Conservation (phyloP, 1,140 invertebrate species). For the Idris sp. region DNA sequence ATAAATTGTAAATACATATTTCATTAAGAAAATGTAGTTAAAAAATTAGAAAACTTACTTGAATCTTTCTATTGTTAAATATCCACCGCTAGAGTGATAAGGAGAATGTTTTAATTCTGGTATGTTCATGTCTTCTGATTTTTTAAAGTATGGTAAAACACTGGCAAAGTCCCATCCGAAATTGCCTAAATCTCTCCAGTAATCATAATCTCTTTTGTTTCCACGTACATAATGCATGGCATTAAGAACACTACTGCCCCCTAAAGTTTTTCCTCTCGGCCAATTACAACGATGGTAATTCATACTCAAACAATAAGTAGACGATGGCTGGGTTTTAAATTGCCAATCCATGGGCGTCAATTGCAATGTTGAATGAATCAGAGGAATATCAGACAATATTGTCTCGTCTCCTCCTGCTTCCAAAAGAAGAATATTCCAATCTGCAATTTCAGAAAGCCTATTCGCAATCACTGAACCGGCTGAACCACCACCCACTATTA, state of each 20-base stretch:
- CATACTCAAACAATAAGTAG: constrained; percentile 83
- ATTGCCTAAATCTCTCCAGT: constrained; percentile 86
- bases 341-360: constrained; percentile 87
- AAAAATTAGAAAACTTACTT: constrained; percentile 25
- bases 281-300: constrained; percentile 81
- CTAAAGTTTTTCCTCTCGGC: constrained; percentile 87
- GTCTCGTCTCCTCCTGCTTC: constrained; percentile 90
- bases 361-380: constrained; percentile 86
- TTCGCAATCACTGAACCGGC: constrained; percentile 89
- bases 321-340: constrained; percentile 86
- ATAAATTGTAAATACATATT: neutral
- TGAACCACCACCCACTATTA: constrained; percentile 89
- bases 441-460: constrained; percentile 83
- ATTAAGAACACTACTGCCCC: constrained; percentile 90
- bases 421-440: constrained; percentile 86
- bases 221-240: constrained; percentile 94
- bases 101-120: constrained; percentile 79
- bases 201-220: constrained; percentile 90
- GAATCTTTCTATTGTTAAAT: constrained; percentile 81
- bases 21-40: too few relatives aligned
- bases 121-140: constrained; percentile 85
- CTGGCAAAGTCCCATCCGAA: constrained; percentile 86
- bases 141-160: constrained; percentile 90
- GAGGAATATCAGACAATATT: constrained; percentile 85
- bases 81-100: constrained; percentile 85